Percentiles rank a stretch among this genome's conserved stretches.
These are phyloP conservation scores for Sebastes hubbsi DNA, from an alignment of 2,797 vertebrate species.

Conservation along the genomic window DNA sequence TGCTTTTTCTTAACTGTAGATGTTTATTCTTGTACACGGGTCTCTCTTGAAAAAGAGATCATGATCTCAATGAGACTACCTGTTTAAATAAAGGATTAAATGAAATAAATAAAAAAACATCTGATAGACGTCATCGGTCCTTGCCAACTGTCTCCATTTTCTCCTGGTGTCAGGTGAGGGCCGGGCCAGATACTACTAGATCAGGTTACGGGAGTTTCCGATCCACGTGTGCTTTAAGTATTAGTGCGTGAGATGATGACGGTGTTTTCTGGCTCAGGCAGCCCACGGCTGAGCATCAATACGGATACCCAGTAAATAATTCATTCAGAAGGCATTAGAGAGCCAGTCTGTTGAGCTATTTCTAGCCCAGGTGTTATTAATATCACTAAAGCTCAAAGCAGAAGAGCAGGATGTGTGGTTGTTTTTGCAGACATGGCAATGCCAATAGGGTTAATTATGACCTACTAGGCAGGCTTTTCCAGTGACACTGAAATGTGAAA, in stretches of 20 bases:
- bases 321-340: slow-evolving; percentile 38
- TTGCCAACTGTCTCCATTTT: neutral
- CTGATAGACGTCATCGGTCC: neutral
- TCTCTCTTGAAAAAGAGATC: neutral
- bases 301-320: slow-evolving; percentile 57
- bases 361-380: slow-evolving; percentile 9
- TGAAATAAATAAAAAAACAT: neutral
- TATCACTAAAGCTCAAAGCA: neutral
- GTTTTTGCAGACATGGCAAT: neutral
- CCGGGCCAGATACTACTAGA: slow-evolving; percentile 36
- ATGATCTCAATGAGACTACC: neutral
- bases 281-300: slow-evolving; percentile 28
- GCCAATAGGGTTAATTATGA: neutral
- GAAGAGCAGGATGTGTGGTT: neutral
- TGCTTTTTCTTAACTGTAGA: neutral
- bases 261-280: slow-evolving; percentile 29
- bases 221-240: slow-evolving; percentile 34
- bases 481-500: neutral
- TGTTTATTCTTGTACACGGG: too few species aligned
- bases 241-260: slow-evolving; percentile 17
- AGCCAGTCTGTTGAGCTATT: slow-evolving; percentile 20
- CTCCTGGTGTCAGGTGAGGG: slow-evolving; percentile 57
- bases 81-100: neutral
- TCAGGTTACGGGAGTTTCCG: slow-evolving; percentile 71
- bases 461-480: slow-evolving; percentile 3